A percentile compares a stretch with the other conserved stretches of the same genome.
Evolutionary conservation across 2,888 invertebrate species (phyloP).

Genomic region (Lucinisca nassula): DNA sequence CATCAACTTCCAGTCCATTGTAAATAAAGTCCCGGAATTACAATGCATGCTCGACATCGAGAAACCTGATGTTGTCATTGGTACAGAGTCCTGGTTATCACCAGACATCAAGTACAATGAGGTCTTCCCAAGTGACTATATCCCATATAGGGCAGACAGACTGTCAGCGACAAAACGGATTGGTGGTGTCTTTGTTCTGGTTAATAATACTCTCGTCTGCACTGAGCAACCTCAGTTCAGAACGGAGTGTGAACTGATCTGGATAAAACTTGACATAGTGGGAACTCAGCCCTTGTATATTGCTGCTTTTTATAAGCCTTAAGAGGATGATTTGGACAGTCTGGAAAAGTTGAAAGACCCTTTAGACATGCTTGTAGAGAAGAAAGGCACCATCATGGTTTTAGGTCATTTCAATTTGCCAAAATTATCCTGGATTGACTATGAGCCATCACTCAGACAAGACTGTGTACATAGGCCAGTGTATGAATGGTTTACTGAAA

Average conservation of each 20-base stretch:
- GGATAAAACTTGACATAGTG: neutral
- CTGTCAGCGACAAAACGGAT: neutral
- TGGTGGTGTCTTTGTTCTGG: neutral
- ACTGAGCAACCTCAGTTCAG: neutral
- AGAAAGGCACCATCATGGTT: neutral
- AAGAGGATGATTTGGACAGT: neutral
- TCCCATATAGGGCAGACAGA: neutral
- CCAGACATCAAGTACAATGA: neutral
- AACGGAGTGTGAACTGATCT: neutral
- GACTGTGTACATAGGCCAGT: too few relatives aligned
- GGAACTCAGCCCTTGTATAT: neutral
- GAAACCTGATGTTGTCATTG: neutral
- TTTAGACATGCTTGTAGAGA: neutral
- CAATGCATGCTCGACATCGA: neutral
- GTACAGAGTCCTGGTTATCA: conserved; percentile 8
- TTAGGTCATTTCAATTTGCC: neutral
- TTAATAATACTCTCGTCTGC: neutral
- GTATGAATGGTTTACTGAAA: too few relatives aligned
- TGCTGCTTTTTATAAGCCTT: neutral
- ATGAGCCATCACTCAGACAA: too few relatives aligned
- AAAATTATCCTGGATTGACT: too few relatives aligned
- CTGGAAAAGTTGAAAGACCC: neutral
- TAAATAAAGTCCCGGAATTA: neutral
- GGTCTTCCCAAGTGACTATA: neutral
- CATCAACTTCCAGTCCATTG: neutral